Evolutionary conservation across 2,888 invertebrate genomes (phyloP).

Genomic region (Psococerastis gibbosa): DNA sequence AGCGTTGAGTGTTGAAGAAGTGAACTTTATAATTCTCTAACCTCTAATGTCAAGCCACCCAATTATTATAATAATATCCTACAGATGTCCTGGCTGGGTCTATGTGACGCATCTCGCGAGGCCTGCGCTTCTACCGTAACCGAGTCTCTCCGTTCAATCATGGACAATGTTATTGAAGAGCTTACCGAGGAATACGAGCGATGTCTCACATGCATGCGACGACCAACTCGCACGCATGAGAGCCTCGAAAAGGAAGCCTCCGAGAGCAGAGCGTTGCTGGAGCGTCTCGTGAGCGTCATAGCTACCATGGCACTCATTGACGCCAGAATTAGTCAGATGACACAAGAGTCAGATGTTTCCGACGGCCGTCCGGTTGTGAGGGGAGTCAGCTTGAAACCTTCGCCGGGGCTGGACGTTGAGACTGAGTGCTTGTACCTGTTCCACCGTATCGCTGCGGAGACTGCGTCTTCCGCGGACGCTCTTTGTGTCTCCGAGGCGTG

Average conservation of each 20-base stretch:
- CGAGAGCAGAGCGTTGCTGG: slow-evolving; percentile 28
- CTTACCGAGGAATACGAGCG: slow-evolving; percentile 47
- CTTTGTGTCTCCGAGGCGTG: neutral
- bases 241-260: slow-evolving; percentile 18
- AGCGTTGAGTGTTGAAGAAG: no score
- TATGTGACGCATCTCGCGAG: neutral
- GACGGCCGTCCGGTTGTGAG: neutral
- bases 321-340: slow-evolving; percentile 50
- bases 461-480: neutral
- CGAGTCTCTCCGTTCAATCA: slow-evolving; percentile 46
- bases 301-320: slow-evolving; percentile 59
- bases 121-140: slow-evolving; percentile 43
- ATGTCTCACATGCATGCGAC: slow-evolving; percentile 36
- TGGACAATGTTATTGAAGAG: slow-evolving; percentile 49
- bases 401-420: neutral
- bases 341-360: slow-evolving; percentile 26
- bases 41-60: no score
- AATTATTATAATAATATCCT: no score
- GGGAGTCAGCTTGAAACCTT: neutral
- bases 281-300: slow-evolving; percentile 48
- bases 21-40: no score
- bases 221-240: slow-evolving; percentile 6
- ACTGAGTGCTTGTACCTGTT: slow-evolving; percentile 1
- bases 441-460: neutral
- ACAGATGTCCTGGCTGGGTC: neutral